Evolutionary conservation across 2,888 invertebrate species (phyloP).

Genomic region (Ryuthela nishihirai): DNA sequence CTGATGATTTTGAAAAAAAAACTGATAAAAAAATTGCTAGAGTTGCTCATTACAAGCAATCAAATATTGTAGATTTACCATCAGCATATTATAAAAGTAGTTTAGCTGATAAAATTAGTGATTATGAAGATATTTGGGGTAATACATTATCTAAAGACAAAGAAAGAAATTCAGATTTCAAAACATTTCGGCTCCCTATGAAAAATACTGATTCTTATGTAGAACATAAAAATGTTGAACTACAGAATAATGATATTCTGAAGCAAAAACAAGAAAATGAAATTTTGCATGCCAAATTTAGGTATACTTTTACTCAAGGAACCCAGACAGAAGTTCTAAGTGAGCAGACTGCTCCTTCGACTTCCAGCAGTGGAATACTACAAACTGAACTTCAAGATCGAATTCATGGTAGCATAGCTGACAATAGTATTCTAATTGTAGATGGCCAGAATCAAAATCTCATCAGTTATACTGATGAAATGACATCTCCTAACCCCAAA

Average conservation of each 20-base stretch:
- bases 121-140: conserved; percentile 93
- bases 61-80: conserved; percentile 23
- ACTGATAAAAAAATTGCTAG: conserved; percentile 11
- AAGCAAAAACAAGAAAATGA: conserved; percentile 9
- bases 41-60: conserved; percentile 35
- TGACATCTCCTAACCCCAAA: too few species aligned
- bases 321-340: conserved; percentile 25
- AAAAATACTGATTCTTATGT: conserved; percentile 2
- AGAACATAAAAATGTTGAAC: conserved; percentile 5
- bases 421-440: too few species aligned
- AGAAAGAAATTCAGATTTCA: conserved; percentile 6
- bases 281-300: conserved; percentile 2
- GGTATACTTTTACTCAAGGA: conserved; percentile 12
- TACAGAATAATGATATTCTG: not conserved
- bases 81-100: conserved; percentile 65
- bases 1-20: conserved; percentile 4
- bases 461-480: too few species aligned
- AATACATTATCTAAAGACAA: conserved; percentile 48
- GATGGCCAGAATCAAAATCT: too few species aligned
- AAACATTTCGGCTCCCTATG: conserved; percentile 9
- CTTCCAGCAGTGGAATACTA: too few species aligned
- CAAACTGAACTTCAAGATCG: too few species aligned
- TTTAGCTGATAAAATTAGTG: conserved; percentile 85
- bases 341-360: too few species aligned
- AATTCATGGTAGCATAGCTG: too few species aligned